phyloP scores from a whole-genome alignment of 1,140 invertebrate species.

The Mylabris phalerata region DNA sequence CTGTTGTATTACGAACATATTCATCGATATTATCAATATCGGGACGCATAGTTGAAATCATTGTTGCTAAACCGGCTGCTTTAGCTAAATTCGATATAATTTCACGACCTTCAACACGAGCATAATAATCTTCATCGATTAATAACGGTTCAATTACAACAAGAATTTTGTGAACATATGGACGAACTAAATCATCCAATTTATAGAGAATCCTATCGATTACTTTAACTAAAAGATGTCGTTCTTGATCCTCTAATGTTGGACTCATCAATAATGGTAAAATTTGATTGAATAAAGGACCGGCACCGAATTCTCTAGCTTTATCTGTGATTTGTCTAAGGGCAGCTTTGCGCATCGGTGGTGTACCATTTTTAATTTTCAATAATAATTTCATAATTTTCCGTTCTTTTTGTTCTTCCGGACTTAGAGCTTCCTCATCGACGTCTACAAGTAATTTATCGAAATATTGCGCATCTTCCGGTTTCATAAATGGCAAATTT shows the following conservation, averaged over 20 bases:
- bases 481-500: slow-evolving; percentile 98
- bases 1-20: slow-evolving; percentile 98
- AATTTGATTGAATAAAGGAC: slow-evolving; percentile 98
- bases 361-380: slow-evolving; percentile 99
- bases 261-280: slow-evolving; percentile 98
- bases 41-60: slow-evolving; percentile 99
- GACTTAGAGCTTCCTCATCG: slow-evolving; percentile 90
- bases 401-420: slow-evolving; percentile 96
- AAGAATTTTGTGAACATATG: slow-evolving; percentile 99
- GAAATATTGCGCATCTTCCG: slow-evolving; percentile 99
- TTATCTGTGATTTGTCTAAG: slow-evolving; percentile 98
- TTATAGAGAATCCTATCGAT: slow-evolving; percentile 99
- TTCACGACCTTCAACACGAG: slow-evolving; percentile 96
- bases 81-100: slow-evolving; percentile 99
- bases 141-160: slow-evolving; percentile 98
- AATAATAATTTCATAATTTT: slow-evolving; percentile 98
- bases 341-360: slow-evolving; percentile 97
- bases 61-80: slow-evolving; percentile 98
- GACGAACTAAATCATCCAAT: slow-evolving; percentile 95
- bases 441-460: slow-evolving; percentile 97
- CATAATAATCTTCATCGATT: slow-evolving; percentile 99
- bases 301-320: slow-evolving; percentile 95
- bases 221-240: slow-evolving; percentile 99
- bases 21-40: slow-evolving; percentile 99
- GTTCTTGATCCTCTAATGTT: slow-evolving; percentile 97